Evolutionary conservation across 2,888 invertebrate genomes (phyloP), one percentile per base, ranked within the genome.

Genomic region (Metopia argyrocephala): DNA sequence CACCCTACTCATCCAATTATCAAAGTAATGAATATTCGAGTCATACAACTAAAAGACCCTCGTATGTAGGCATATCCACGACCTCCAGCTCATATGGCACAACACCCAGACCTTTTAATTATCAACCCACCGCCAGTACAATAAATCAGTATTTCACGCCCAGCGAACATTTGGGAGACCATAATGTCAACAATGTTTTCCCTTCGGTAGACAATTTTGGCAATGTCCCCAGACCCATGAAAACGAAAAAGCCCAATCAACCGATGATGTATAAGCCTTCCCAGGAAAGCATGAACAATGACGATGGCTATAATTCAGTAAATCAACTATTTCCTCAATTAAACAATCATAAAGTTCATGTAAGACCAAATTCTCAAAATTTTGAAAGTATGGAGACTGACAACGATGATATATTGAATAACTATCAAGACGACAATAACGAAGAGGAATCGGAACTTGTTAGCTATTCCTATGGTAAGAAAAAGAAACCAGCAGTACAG

Each of bases 311-410:
- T 52, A 25, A 28, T 23, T 48, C 48, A 0, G 46, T n/a, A n/a
- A 82, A 82, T 20, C 65, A 79, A 12, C 66, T 85, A 56, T 88
- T 86, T 45, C 85, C 89, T 0, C 87, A 86, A 25, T 83, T 87
- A 50, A 84, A 86, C 23, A 81, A 85, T 45, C 84, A 87, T 21
- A 85, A 86, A 66, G 86, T 87, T 12, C 87, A 86, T 79, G 86
- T 87, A 23, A 86, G 87, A 31, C 89, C 89, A n/a, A 89, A 89
- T 83, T 85, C 87, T 31, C 88, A 90, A 62, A 87, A 87, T 83
- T 83, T 86, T 84, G 88, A 89, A 84, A 88, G 87, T 84, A 86
- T 88, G 85, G 84, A 85, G 54, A 75, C 65, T 6, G 78, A 78
- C 15, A 48, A 68, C 9, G 78, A 74, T 57, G 87, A 87, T 64